Evolutionary conservation across 2,113 vertebrate genomes (phyloP).

Genomic region (Hippocampus barbouri): DNA sequence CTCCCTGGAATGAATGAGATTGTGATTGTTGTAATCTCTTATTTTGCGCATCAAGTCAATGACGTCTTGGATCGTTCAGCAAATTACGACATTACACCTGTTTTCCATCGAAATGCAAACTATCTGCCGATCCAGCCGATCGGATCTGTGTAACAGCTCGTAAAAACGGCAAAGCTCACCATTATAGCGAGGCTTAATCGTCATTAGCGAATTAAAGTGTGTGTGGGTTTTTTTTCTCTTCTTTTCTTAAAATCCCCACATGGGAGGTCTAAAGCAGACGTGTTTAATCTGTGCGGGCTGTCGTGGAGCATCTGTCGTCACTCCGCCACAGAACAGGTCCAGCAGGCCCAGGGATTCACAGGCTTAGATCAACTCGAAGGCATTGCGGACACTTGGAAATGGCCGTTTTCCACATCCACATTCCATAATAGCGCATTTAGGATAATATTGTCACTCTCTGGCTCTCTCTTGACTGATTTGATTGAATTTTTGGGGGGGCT

Average conservation of each 20-base stretch:
- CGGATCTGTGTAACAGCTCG: no score
- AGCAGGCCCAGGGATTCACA: conserved; percentile 41
- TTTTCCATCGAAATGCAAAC: no score
- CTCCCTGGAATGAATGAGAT: no score
- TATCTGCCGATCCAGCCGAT: no score
- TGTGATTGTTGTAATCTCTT: no score
- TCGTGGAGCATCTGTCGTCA: conserved; percentile 15
- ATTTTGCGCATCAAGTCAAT: no score
- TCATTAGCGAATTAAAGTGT: neutral
- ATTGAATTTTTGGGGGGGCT: no score
- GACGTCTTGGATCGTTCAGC: no score
- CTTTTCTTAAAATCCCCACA: conserved; percentile 2
- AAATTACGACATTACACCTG: no score
- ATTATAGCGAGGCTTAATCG: conserved; percentile 6
- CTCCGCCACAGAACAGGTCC: conserved; percentile 52
- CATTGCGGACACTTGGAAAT: conserved; percentile 43
- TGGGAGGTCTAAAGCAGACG: neutral
- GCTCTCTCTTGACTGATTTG: no score
- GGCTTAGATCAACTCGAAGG: conserved; percentile 49
- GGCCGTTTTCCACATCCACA: neutral
- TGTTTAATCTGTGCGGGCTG: conserved; percentile 12
- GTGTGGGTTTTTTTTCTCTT: neutral
- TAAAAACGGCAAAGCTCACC: neutral
- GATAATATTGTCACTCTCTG: no score
- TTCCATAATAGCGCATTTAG: neutral